phyloP scores from a whole-genome alignment of 2,113 vertebrate species.

The Strix uralensis region DNA sequence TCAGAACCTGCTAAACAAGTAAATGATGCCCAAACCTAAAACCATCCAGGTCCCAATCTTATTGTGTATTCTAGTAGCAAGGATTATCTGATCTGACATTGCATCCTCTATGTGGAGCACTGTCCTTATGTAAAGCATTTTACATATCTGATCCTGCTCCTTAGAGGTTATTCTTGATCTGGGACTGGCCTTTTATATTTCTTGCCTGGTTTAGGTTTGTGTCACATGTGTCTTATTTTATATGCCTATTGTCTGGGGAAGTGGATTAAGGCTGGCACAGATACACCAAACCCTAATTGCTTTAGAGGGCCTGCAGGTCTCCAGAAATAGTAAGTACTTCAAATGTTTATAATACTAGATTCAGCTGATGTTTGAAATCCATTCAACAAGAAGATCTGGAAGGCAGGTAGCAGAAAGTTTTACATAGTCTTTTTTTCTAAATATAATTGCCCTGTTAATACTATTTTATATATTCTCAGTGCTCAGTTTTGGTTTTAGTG shows the following conservation, averaged over 20 bases:
- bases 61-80: background rate
- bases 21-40: background rate
- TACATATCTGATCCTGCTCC: background rate
- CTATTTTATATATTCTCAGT: background rate
- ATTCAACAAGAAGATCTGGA: background rate
- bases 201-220: slow-evolving; percentile 8
- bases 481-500: background rate
- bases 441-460: background rate
- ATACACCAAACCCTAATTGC: background rate
- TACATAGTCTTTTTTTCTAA: background rate
- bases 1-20: background rate
- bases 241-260: background rate
- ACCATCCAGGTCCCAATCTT: background rate
- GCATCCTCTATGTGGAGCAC: background rate
- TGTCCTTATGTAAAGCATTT: background rate
- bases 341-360: background rate
- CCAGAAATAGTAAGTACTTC: background rate
- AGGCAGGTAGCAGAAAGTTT: background rate
- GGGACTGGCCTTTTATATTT: background rate
- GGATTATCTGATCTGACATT: background rate
- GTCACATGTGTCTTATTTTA: slow-evolving; percentile 6
- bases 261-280: slow-evolving; percentile 29
- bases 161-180: background rate
- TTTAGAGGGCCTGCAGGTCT: slow-evolving; percentile 23
- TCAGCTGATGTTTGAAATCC: slow-evolving; percentile 16